Base-by-base conservation (phyloP, 2,113 vertebrate genomes). In the Tragelaphus strepsiceros region DNA sequence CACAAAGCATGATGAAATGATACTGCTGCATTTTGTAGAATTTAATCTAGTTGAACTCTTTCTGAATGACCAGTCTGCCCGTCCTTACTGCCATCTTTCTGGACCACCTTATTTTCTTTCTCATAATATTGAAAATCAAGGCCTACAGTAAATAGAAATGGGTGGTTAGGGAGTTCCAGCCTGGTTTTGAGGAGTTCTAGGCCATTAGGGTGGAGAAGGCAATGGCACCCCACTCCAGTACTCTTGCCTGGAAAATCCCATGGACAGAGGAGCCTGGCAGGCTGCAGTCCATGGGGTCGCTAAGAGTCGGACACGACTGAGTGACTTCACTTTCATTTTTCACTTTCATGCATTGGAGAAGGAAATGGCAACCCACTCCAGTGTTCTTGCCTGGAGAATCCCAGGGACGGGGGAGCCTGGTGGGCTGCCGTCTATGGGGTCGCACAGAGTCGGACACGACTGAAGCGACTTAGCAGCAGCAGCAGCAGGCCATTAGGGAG, bases 301-400 rank as follows among this genome's bases (percentile, higher is more conserved):
- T 0, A 59, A 28, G 59, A 61, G 59, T 61, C 0, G 1, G 26
- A 28, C 59, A 28, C 5, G 12, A 28, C 12, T 61, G 12, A 61
- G 22, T 3, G 0, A 26, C 58, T 11, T 24, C 56, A 8, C 22
- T 24, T 58, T 58, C 56, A 59, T 4, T 26, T 59, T 59, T 59
- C 58, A 59, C 58, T 59, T 59, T 12, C 24, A 2, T 59, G n/a
- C n/a, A n/a, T n/a, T n/a, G n/a, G n/a, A n/a, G n/a, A n/a, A n/a
- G n/a, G n/a, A n/a, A n/a, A n/a, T n/a, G n/a, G n/a, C n/a, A n/a
- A n/a, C n/a, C n/a, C n/a, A n/a, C n/a, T n/a, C n/a, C n/a, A n/a
- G n/a, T n/a, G n/a, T n/a, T n/a, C n/a, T n/a, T n/a, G n/a, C n/a
- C n/a, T n/a, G n/a, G n/a, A n/a, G n/a, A n/a, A n/a, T n/a, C n/a